A percentile compares a stretch with the other conserved stretches of the same genome.
Conservation (phyloP, 2,113 vertebrate genomes). For the Meles meles region DNA sequence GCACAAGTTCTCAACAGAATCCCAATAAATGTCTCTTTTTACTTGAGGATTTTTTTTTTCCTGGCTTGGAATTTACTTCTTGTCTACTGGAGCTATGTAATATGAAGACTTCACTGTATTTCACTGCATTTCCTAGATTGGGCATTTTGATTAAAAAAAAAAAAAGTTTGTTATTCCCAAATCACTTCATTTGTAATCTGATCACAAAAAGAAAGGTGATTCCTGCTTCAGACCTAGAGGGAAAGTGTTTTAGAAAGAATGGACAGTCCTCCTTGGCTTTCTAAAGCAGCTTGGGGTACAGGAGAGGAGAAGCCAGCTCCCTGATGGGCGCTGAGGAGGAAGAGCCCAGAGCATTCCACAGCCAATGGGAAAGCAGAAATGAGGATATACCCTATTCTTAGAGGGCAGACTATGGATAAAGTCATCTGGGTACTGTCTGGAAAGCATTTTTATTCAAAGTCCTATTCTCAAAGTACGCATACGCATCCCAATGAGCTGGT, state of each 20-base stretch:
- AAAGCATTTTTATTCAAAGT: not conserved
- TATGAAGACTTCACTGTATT: not conserved
- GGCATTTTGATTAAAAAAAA: not conserved
- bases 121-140: not conserved
- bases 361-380: not conserved
- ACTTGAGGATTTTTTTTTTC: not conserved
- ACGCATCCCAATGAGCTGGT: not conserved
- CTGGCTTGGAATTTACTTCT: not conserved
- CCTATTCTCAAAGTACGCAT: not conserved
- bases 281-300: not conserved
- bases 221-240: not conserved
- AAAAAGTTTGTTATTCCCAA: not conserved
- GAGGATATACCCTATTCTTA: not conserved
- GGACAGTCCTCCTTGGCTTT: not conserved
- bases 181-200: slow-evolving; percentile 15
- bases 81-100: not conserved
- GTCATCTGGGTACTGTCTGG: not conserved
- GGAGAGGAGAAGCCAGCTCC: not conserved
- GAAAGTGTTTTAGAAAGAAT: too few species aligned
- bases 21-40: not conserved
- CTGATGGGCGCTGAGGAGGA: not conserved
- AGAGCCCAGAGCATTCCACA: not conserved
- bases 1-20: not conserved
- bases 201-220: slow-evolving; percentile 19
- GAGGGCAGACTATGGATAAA: not conserved